A percentile compares a stretch with the other conserved stretches of the same genome.
phyloP scores from a whole-genome alignment of 1,140 invertebrate species.

The Zaprionus africanus region DNA sequence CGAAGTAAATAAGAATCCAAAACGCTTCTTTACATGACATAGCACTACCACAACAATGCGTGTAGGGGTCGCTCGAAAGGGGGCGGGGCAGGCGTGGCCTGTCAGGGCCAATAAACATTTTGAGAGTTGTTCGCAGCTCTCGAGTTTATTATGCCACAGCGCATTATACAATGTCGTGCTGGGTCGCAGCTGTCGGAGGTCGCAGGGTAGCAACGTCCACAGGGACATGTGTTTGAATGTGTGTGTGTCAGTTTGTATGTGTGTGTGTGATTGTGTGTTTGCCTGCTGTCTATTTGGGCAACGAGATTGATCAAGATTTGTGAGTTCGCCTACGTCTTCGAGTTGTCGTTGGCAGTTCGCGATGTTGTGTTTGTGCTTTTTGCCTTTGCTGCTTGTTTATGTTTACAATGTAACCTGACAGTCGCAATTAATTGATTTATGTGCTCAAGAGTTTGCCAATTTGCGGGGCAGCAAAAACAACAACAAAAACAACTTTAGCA shows the following conservation, averaged over 20 bases:
- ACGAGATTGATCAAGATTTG: slow-evolving; percentile 52
- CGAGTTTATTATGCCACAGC: slow-evolving; percentile 25
- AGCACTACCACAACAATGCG: slow-evolving; percentile 21
- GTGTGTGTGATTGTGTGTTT: slow-evolving; percentile 2
- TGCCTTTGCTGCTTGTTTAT: slow-evolving; percentile 42
- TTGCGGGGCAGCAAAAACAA: slow-evolving; percentile 13
- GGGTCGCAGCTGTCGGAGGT: slow-evolving; percentile 18
- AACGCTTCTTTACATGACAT: slow-evolving; percentile 45
- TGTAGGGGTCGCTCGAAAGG: background rate
- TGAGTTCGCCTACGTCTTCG: slow-evolving; percentile 21
- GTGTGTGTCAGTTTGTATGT: slow-evolving; percentile 3
- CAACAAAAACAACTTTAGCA: background rate
- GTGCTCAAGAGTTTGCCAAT: slow-evolving; percentile 50
- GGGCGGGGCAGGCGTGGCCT: background rate
- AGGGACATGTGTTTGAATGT: background rate
- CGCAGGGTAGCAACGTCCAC: slow-evolving; percentile 19
- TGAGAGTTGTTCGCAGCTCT: slow-evolving; percentile 11
- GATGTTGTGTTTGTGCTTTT: slow-evolving; percentile 26
- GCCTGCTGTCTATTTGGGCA: slow-evolving; percentile 29
- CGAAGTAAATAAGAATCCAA: slow-evolving; percentile 42
- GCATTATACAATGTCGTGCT: slow-evolving; percentile 20
- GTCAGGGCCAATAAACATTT: slow-evolving; percentile 34
- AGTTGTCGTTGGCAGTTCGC: slow-evolving; percentile 8
- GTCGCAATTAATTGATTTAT: slow-evolving; percentile 78
- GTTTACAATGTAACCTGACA: slow-evolving; percentile 71